These are phyloP conservation scores for Octopus sinensis DNA, from an alignment of 1,140 invertebrate species.

Conservation along the genomic window DNA sequence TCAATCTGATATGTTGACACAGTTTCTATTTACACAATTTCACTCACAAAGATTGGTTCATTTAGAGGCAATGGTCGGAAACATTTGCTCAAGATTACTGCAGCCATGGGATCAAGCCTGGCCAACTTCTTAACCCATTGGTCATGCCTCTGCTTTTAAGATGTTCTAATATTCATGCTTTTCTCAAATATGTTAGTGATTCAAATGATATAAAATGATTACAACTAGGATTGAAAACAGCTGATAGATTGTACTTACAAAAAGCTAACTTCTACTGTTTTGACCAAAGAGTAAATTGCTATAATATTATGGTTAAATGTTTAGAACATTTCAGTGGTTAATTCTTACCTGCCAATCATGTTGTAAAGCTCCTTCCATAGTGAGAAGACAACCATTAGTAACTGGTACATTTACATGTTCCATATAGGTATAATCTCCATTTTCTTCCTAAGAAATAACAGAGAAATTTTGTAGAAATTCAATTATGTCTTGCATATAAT, in stretches of 20 bases:
- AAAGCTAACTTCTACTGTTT: not conserved
- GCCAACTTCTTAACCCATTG: no score
- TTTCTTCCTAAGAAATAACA: slow-evolving; percentile 22
- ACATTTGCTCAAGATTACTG: no score
- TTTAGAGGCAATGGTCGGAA: no score
- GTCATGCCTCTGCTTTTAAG: not conserved
- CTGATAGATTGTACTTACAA: not conserved
- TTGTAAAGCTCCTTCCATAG: slow-evolving; percentile 60
- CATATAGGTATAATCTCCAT: slow-evolving; percentile 44
- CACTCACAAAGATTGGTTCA: no score
- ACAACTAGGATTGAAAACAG: not conserved
- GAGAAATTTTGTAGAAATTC: no score
- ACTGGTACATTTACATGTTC: slow-evolving; percentile 49
- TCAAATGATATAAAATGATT: not conserved
- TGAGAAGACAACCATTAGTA: slow-evolving; percentile 54
- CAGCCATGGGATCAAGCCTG: no score
- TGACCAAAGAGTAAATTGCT: not conserved
- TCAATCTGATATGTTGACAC: no score
- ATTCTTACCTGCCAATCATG: slow-evolving; percentile 58
- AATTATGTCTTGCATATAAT: no score
- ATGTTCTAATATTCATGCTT: not conserved
- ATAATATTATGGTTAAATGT: not conserved
- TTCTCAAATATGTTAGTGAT: not conserved
- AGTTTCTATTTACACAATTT: no score
- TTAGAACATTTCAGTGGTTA: not conserved